Conservation (phyloP, 2,797 vertebrate genomes). For the Ceyx erithaca region DNA sequence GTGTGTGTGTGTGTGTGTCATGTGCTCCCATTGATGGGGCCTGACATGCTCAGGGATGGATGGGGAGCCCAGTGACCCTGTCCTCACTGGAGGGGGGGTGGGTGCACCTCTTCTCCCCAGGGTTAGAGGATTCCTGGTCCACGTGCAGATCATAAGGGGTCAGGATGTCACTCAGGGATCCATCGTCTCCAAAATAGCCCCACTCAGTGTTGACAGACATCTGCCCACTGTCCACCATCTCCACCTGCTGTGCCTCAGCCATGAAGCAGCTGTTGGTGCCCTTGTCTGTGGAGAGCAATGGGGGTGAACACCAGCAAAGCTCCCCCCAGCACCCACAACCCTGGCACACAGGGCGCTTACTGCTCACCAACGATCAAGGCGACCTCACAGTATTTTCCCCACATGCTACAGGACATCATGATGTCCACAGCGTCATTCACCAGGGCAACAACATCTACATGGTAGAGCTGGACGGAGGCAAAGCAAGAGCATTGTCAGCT, state of each 20-base stretch:
- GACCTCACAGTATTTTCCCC: constrained; percentile 80
- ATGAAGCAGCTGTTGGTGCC: constrained; percentile 91
- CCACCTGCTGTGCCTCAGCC: constrained; percentile 82
- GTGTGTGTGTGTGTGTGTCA: too few relatives aligned
- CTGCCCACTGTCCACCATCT: constrained; percentile 70
- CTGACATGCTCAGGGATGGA: background rate
- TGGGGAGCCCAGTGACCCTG: background rate
- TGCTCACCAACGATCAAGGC: constrained; percentile 84
- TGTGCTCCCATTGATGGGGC: background rate
- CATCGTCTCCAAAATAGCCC: constrained; percentile 83
- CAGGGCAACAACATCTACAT: constrained; percentile 81
- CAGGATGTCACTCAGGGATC: constrained; percentile 69
- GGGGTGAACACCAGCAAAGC: rapidly evolving
- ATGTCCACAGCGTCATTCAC: constrained; percentile 88
- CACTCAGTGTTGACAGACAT: constrained; percentile 89
- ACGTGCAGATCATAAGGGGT: constrained; percentile 80
- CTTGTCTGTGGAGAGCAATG: constrained; percentile 39
- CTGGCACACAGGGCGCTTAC: rapidly evolving
- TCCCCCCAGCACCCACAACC: rapidly evolving
- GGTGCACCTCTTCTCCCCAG: constrained; percentile 79
- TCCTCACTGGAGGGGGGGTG: background rate
- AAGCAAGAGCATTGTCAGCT: background rate
- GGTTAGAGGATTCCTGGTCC: constrained; percentile 79
- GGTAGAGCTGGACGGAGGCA: constrained; percentile 62
- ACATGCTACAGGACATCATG: constrained; percentile 85